These are phyloP conservation scores for Amyelois transitella DNA, from an alignment of 1,140 invertebrate genomes.

Conservation along the genomic window DNA sequence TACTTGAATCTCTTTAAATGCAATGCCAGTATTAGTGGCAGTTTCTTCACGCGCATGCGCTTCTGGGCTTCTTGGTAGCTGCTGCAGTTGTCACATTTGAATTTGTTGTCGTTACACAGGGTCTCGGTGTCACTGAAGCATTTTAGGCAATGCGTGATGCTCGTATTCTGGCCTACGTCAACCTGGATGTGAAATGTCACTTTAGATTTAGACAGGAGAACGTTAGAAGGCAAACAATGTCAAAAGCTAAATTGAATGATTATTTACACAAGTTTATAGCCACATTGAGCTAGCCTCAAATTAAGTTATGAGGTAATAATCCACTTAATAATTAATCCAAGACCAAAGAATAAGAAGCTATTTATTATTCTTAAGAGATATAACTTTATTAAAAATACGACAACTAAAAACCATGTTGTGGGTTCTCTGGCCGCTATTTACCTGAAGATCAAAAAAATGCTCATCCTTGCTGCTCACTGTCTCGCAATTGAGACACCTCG, in stretches of 20 bases:
- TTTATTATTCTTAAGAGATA: no score
- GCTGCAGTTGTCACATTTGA: slow-evolving; percentile 99
- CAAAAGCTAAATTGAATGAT: no score
- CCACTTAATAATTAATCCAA: no score
- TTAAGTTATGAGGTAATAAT: no score
- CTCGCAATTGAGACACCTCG: slow-evolving; percentile 99
- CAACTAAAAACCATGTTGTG: no score
- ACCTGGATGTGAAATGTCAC: slow-evolving; percentile 83
- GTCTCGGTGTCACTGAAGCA: slow-evolving; percentile 99
- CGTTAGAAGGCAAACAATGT: background rate
- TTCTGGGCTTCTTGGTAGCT: slow-evolving; percentile 99
- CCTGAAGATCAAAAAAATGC: slow-evolving; percentile 98
- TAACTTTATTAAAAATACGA: background rate
- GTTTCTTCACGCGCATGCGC: slow-evolving; percentile 98
- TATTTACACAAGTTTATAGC: no score
- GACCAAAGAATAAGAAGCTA: no score
- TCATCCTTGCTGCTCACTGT: slow-evolving; percentile 99
- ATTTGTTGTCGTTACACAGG: slow-evolving; percentile 99
- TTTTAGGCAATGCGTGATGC: slow-evolving; percentile 97
- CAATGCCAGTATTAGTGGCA: slow-evolving; percentile 97
- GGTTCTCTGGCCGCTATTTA: no score
- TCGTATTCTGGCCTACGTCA: slow-evolving; percentile 99
- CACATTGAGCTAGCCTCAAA: no score
- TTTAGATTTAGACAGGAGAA: background rate
- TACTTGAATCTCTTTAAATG: slow-evolving; percentile 99